These are phyloP conservation scores for Xestia xanthographa DNA, from an alignment of 2,888 invertebrate species.

Conservation along the genomic window DNA sequence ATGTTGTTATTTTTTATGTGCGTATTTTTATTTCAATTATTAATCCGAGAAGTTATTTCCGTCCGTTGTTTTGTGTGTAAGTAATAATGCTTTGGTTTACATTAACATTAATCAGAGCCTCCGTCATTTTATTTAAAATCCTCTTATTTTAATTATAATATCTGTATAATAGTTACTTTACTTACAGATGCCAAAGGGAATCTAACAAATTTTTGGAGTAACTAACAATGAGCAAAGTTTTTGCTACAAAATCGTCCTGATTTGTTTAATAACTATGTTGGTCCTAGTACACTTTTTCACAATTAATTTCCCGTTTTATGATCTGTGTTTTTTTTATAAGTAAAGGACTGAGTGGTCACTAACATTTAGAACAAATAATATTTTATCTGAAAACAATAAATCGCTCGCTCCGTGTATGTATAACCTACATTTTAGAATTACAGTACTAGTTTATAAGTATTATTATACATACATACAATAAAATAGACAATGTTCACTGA, in stretches of 20 bases:
- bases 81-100: constrained; percentile 49
- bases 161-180: constrained; percentile 53
- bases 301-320: constrained; percentile 22
- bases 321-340: constrained; percentile 62
- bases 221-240: constrained; percentile 5
- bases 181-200: constrained; percentile 63
- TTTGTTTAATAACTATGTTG: not conserved
- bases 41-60: constrained; percentile 67
- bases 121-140: constrained; percentile 36
- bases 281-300: constrained; percentile 24
- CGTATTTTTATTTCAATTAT: constrained; percentile 41
- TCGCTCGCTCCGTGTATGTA: constrained; percentile 75
- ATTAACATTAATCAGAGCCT: constrained; percentile 55
- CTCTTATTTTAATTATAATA: constrained; percentile 49
- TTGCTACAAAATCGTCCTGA: constrained; percentile 16
- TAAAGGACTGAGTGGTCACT: constrained; percentile 80
- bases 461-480: constrained; percentile 87
- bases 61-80: constrained; percentile 73
- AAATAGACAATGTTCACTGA: constrained; percentile 88
- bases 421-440: constrained; percentile 79
- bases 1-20: constrained; percentile 38
- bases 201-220: constrained; percentile 44
- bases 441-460: constrained; percentile 81
- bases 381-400: constrained; percentile 65
- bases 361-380: constrained; percentile 67